phyloP scores from a whole-genome alignment of 2,888 invertebrate genomes.

The Bombylius discolor region DNA sequence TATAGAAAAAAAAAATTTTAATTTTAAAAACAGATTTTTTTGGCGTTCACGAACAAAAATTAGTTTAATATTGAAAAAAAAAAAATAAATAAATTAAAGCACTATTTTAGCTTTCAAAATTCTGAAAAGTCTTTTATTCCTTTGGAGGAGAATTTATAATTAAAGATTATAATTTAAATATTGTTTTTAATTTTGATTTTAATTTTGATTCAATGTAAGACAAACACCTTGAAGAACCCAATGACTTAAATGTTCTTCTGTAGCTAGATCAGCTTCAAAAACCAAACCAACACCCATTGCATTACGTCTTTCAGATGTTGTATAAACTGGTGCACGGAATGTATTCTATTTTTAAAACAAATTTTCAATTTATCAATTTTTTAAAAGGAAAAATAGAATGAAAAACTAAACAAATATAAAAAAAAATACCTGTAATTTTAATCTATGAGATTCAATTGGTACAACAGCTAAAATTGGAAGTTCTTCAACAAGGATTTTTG shows the following conservation, averaged over 20 bases:
- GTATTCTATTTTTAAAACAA: slow-evolving; percentile 52
- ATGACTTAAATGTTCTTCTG: slow-evolving; percentile 69
- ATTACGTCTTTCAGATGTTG: slow-evolving; percentile 71
- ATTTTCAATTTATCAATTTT: slow-evolving; percentile 1
- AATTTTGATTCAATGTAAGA: slow-evolving; percentile 73
- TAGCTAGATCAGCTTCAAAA: slow-evolving; percentile 77
- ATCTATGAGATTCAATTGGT: slow-evolving; percentile 69
- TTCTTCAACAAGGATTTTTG: slow-evolving; percentile 73
- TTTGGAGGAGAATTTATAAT: neutral
- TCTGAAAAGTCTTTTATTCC: too few species aligned
- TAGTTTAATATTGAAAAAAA: too few species aligned
- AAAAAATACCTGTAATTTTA: slow-evolving; percentile 58
- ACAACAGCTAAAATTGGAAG: slow-evolving; percentile 75
- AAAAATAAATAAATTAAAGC: too few species aligned
- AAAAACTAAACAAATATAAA: too few species aligned
- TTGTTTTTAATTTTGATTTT: slow-evolving; percentile 13
- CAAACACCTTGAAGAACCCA: slow-evolving; percentile 88
- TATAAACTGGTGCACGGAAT: slow-evolving; percentile 77
- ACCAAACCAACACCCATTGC: slow-evolving; percentile 87
- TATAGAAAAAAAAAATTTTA: too few species aligned
- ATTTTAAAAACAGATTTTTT: too few species aligned
- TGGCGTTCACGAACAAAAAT: too few species aligned
- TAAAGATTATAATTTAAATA: neutral
- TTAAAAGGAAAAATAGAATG: too few species aligned
- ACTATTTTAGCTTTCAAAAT: too few species aligned